Evolutionary conservation across 2,888 invertebrate species (phyloP), one percentile per base, ranked within the genome.

Genomic region (Synanthedon myopaeformis): DNA sequence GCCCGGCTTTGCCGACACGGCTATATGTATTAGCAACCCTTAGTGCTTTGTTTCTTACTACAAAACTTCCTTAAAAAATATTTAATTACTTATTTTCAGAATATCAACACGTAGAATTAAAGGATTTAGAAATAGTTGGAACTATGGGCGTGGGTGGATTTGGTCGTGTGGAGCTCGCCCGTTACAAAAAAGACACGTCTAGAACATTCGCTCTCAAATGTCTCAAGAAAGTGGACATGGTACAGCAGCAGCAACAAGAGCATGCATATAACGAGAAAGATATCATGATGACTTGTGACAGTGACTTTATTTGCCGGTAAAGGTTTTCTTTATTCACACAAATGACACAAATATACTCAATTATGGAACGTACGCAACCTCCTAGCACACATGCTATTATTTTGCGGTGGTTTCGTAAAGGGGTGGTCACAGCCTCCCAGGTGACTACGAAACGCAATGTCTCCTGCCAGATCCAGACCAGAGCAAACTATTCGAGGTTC

Each of bases 61-160:
- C 4, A 13, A 45, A n/a, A 45, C 13, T 45, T 45, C 45, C n/a
- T 11, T 8, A 45, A 45, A 13, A 45, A 12, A 17, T 12, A 54
- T 56, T 55, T 57, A 49, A 51, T 17, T 45, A 53, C 13, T 54
- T 55, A 17, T 52, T 51, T 63, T 55, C 75, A 81, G 92, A 92
- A 68, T 92, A 91, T 71, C 89, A 90, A 28, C 89, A 91, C 57
- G 89, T 98, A 35, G 89, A 92, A 54, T 81, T 98, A 51, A 89
- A 90, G 28, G 94, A 97, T 66, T 84, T 98, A 61, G 93, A 94
- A 65, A 91, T 93, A 56, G 88, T 96, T 14, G 94, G 94, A 19
- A 97, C 96, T 0, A 88, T 98, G 61, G 98, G 98, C 1, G 94
- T 97, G 12, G 98, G 98, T 4, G 97, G 97, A 2, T 97, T 97